Evolutionary conservation across 2,113 vertebrate genomes (phyloP).

Genomic region (Uria aalge): DNA sequence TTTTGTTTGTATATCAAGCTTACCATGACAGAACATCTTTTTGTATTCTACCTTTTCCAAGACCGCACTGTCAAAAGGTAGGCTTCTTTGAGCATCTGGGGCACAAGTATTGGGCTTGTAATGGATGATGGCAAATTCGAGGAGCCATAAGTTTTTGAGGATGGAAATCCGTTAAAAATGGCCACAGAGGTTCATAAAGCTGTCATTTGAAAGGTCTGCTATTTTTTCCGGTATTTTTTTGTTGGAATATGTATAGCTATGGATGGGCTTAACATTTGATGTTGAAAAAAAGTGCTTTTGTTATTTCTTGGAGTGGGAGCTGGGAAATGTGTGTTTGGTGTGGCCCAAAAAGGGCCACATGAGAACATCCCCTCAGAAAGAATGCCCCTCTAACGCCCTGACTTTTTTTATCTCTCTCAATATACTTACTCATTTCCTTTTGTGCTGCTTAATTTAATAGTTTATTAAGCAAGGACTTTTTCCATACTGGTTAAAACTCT

Average conservation of each 20-base stretch:
- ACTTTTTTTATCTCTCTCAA: neutral
- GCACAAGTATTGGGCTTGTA: neutral
- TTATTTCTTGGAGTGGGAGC: neutral
- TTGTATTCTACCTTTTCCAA: neutral
- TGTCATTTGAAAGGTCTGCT: neutral
- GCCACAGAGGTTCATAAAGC: neutral
- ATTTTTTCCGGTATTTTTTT: neutral
- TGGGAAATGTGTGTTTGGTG: neutral
- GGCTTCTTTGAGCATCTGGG: neutral
- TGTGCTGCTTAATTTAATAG: neutral
- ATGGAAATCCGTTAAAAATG: neutral
- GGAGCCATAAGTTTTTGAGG: neutral
- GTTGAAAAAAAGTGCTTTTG: neutral
- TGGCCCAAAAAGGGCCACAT: neutral
- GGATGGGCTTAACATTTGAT: neutral
- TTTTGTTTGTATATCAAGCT: neutral
- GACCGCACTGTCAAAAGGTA: neutral
- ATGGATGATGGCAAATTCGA: neutral
- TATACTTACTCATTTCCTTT: neutral
- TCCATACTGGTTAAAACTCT: neutral
- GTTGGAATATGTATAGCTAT: fast-evolving
- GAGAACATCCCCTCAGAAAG: neutral
- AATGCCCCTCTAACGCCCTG: neutral
- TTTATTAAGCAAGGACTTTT: neutral
- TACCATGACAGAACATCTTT: neutral